phyloP scores from a whole-genome alignment of 1,140 invertebrate species.

The Pectinophora gossypiella region DNA sequence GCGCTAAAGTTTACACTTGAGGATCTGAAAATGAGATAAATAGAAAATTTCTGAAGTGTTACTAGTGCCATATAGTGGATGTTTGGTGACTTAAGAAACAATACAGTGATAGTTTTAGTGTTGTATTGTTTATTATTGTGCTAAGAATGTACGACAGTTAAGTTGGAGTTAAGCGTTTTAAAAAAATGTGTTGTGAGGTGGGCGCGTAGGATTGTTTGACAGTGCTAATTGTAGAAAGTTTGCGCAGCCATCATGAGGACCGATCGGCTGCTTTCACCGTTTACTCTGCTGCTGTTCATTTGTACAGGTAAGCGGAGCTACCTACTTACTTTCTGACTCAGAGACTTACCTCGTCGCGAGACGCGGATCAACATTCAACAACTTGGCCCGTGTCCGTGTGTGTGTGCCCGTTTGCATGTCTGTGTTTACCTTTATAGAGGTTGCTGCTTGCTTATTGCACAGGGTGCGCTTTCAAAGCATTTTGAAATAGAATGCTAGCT shows the following conservation, averaged over 20 bases:
- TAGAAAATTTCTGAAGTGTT: conserved; percentile 24
- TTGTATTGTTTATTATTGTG: conserved; percentile 19
- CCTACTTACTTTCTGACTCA: conserved; percentile 61
- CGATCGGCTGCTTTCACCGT: conserved; percentile 61
- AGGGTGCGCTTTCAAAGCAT: neutral
- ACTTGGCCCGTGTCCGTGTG: conserved; percentile 7
- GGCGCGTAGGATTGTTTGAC: conserved; percentile 41
- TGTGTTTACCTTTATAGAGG: conserved; percentile 19
- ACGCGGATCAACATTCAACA: conserved; percentile 25
- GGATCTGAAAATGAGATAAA: conserved; percentile 42
- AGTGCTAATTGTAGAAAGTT: conserved; percentile 56
- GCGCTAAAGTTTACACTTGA: conserved; percentile 48
- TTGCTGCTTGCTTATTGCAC: neutral
- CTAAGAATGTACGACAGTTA: conserved; percentile 36
- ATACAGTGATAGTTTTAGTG: conserved; percentile 17
- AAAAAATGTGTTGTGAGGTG: conserved; percentile 38
- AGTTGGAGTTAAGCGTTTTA: conserved; percentile 41
- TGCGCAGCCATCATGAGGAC: conserved; percentile 48
- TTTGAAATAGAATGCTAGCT: neutral
- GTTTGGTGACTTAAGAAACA: conserved; percentile 14
- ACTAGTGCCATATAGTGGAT: conserved; percentile 18
- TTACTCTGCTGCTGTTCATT: conserved; percentile 58
- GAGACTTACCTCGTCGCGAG: conserved; percentile 25
- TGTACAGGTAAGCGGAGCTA: conserved; percentile 67
- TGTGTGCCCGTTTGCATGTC: conserved; percentile 10